Percentiles rank a stretch among this genome's conserved stretches.
Conservation (phyloP, 1,140 invertebrate genomes). For the Drosophila lacertosa region DNA sequence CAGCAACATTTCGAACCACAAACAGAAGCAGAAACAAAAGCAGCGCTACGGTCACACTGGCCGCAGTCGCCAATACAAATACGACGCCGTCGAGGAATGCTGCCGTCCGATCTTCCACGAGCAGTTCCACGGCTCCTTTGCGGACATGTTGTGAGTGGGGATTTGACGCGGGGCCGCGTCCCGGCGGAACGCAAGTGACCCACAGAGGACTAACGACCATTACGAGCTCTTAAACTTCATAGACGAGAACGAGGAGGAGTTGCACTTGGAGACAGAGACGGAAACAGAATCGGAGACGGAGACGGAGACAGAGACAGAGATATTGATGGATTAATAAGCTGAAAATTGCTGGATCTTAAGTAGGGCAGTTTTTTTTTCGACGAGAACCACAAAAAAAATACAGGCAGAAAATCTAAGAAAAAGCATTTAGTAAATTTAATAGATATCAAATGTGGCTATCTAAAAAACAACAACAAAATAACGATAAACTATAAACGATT, state of each 20-base stretch:
- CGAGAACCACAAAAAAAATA: constrained; percentile 21
- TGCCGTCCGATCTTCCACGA: constrained; percentile 76
- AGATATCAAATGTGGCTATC: constrained; percentile 21
- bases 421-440: constrained; percentile 27
- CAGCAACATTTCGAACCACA: constrained; percentile 10
- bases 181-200: constrained; percentile 68
- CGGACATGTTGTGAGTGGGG: constrained; percentile 68
- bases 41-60: constrained; percentile 43
- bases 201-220: constrained; percentile 60
- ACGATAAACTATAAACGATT: constrained; percentile 31
- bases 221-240: constrained; percentile 45
- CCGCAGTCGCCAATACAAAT: constrained; percentile 60
- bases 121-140: constrained; percentile 65
- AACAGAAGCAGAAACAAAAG: constrained; percentile 28
- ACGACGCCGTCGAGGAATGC: constrained; percentile 74
- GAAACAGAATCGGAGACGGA: neutral
- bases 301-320: neutral
- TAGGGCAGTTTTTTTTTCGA: constrained; percentile 31
- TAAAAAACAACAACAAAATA: constrained; percentile 13
- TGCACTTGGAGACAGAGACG: neutral
- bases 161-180: constrained; percentile 22
- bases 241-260: constrained; percentile 1
- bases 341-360: constrained; percentile 18
- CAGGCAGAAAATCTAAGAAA: constrained; percentile 3
- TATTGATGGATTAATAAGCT: neutral